Base-by-base conservation (phyloP, 2,113 vertebrate genomes). In the rabbit (Oryctolagus cuniculus) region DNA sequence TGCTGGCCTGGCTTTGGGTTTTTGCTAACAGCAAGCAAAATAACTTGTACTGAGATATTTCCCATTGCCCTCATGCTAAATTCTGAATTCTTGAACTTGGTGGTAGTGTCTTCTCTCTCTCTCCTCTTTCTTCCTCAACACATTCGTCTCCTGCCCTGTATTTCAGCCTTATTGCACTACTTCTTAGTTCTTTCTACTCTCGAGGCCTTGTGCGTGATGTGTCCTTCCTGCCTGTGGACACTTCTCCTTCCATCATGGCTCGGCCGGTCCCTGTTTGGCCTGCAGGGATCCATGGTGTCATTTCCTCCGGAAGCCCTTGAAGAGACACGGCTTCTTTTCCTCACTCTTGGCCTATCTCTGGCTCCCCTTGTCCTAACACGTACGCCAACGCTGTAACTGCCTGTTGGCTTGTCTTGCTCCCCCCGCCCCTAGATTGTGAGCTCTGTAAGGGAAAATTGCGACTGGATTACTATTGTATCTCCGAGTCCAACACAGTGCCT, bases 1-100 rank as follows among this genome's bases (percentile, higher is more conserved):
- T 6, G 7, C 44, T 1, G 44, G 7, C 44, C 44, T 44, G 44
- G 44, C 44, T 25, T 86, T 91, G 86, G n/a, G 70, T 73, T 95
- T 80, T 70, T 94, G 78, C 66, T 91, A 84, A 93, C 55, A 93
- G 87, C 61, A 87, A 90, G n/a, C 64, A 53, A 92, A 89, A 80
- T 83, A 94, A 80, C 66, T 58, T 55, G 67, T 10, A 11, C 29
- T 0, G 53, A 96, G 90, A 67, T 51, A 49, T 44, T 91, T 16
- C 11, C 70, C 15, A 2, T 19, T 53, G 72, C 69, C 24, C 51
- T 82, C 22, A 5, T 31, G 79, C 90, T 79, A 70, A 81, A 89
- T 63, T 75, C 66, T 75, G 89, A 89, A 96, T 80, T 72, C 53
- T 75, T 38, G 70, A 61, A 67, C 36, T 17, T 1, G 6, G 89